Base-by-base conservation (phyloP, 1,140 invertebrate genomes). In the Zophobas atratus region DNA sequence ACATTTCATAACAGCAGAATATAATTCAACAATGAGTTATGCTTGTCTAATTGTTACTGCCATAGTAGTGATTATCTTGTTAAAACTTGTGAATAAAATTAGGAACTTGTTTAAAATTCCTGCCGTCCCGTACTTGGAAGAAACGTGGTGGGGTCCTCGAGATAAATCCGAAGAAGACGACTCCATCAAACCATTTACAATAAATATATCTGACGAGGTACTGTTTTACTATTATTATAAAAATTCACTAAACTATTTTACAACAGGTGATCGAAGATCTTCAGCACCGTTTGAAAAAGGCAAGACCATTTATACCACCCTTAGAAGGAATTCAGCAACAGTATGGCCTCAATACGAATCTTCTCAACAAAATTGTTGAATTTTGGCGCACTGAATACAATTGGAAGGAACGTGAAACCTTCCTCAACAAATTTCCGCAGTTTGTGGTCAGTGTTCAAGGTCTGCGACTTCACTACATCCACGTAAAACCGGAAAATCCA, bases 301-400 rank as follows among this genome's bases (percentile, higher is more conserved):
- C 90, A 35, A 85, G 88, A n/a, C 83, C 88, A 34, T 87, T 92
- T 1, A 87, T 87, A 36, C 87, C 88, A 3, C 90, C 93, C 0
- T 81, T 96, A 53, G 91, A 94, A 84, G 92, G 90, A 33, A 87
- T 90, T 2, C 89, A 90, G 51, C 96, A 96, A 77, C 86, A 92
- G 77, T 96, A 96, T 84, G 95, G 95, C 2, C 92, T 96, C 73
- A 94, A 95, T 85, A 87, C 91, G 0, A 87, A 90, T 38, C 91
- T 92, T 82, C 85, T 96, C 41, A 87, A 90, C 38, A 88, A 90
- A 74, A 85, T 96, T 35, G 80, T 94, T 94, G 94, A 91, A 35
- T 93, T 94, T 85, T 97, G 95, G 95, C 79, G 76, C 1, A 90
- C 91, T n/a, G 87, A 92, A 20, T 97, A 95, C 84, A 87, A 96